Base-by-base conservation (phyloP, 2,797 vertebrate species). In the Monodelphis domestica region DNA sequence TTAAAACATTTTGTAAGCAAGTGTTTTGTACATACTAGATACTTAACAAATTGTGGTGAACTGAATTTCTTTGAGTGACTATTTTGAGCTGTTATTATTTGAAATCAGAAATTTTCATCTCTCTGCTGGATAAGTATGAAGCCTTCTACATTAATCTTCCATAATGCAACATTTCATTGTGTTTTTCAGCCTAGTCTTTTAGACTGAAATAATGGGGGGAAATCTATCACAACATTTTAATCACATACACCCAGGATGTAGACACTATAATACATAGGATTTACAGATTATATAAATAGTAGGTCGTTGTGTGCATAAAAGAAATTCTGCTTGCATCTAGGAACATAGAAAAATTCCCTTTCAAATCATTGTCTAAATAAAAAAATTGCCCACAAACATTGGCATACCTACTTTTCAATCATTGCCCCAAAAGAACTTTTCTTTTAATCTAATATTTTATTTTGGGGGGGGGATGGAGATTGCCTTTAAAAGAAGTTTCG, bases 401-500 rank as follows among this genome's bases (percentile, higher is more conserved):
- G 24, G 21, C 9, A 50, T 50, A 50, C 70, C 38, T 84, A 84
- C 10, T 84, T 84, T 78, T 84, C 12, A 84, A 50, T 84, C 84
- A 38, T 84, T 78, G 17, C 24, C 45, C 38, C 11, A 26, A 84
- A 38, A 78, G 6, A 50, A 45, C 3, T 53, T 95, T 5, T 89
- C 5, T 57, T 70, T 96, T 94, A 88, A 78, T 91, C 63, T 89
- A 91, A 50, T 54, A 26, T 38, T 87, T 4, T 91, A 17, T 94
- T 95, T 95, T 38, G 57, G 63, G 91, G n/a, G 45, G 17, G 17
- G 1, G 21, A 38, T 26, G 17, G 17, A 1, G 21, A 38, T 26
- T 70, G 33, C 91, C 38, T 54, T 50, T 96, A 70, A 94, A 92
- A 12, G 91, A 88, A 94, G 24, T 89, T 95, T 94, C 93, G n/a